Base-by-base conservation (phyloP, 92 coral and sea anemone species). In the Porites evermanni region DNA sequence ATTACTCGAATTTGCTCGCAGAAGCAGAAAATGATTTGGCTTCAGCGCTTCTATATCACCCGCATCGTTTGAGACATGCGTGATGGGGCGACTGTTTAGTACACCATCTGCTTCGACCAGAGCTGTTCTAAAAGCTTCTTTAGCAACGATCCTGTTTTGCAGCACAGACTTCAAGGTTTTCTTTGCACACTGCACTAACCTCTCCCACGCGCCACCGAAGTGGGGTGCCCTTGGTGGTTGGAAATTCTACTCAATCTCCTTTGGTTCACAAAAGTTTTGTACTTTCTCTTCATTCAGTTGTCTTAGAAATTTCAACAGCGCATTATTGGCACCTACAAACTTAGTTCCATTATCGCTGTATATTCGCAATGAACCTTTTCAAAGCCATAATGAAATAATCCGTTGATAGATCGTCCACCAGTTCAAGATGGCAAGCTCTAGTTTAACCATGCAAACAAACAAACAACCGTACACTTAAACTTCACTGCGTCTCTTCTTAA, bases 61-160 rank as follows among this genome's bases (percentile, higher is more conserved):
- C 12, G 86, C 86, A 56, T 70, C 86, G 68, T 44, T 82, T 2
- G 79, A 70, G 18, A 74, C 81, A 72, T 84, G 81, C 11, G 74
- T 74, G 19, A 84, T 84, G 2, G 81, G 81, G 18, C 73, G 67
- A 19, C 72, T 84, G 72, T 74, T 84, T 60, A 74, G 67, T n/a
- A 84, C 63, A 44, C 73, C 88, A 61, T 84, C 81, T 13, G 60
- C 73, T 72, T 83, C 72, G 4, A 83, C 80, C 8, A 73, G 80
- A 21, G 82, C 75, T 16, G 38, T 70, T 24, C 38, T 84, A 19
- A 64, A 26, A 16, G n/a, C 68, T 21, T 14, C n/a, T 21, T n/a
- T 18, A 0, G 0, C 20, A 13, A 21, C 0, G 19, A 58, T 9
- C 17, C 17, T 85, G 85, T 29, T 88, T 81, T 26, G 29, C 29